Conservation (phyloP, 2,113 vertebrate genomes). For the Tupaia chinensis region DNA sequence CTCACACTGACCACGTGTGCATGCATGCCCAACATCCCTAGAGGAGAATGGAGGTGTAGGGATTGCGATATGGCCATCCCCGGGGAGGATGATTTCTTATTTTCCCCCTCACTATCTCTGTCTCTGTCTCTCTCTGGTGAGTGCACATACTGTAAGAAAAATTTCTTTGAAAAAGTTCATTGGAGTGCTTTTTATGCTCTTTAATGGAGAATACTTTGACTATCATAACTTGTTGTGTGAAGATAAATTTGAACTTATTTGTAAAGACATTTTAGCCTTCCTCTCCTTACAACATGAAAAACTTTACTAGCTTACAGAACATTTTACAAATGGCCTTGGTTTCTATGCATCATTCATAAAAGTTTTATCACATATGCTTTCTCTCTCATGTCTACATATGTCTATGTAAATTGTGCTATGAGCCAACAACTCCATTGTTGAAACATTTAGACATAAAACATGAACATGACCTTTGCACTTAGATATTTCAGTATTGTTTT, state of each 20-base stretch:
- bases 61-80: too few species aligned
- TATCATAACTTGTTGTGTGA: background rate
- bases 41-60: too few species aligned
- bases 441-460: background rate
- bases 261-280: background rate
- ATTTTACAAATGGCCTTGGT: background rate
- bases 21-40: too few species aligned
- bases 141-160: too few species aligned
- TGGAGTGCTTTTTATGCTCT: background rate
- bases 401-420: too few species aligned
- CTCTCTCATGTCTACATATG: accelerated
- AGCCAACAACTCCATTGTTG: background rate
- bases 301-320: background rate
- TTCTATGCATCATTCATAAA: too few species aligned
- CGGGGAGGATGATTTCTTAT: too few species aligned
- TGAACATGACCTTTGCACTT: background rate
- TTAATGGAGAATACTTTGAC: background rate
- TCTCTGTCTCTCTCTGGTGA: too few species aligned
- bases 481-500: background rate
- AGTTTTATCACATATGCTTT: accelerated
- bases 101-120: too few species aligned
- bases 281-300: background rate
- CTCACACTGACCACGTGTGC: too few species aligned
- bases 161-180: background rate
- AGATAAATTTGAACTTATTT: background rate